phyloP scores from a whole-genome alignment of 1,140 invertebrate genomes.

The Philotrypesis tridentata region DNA sequence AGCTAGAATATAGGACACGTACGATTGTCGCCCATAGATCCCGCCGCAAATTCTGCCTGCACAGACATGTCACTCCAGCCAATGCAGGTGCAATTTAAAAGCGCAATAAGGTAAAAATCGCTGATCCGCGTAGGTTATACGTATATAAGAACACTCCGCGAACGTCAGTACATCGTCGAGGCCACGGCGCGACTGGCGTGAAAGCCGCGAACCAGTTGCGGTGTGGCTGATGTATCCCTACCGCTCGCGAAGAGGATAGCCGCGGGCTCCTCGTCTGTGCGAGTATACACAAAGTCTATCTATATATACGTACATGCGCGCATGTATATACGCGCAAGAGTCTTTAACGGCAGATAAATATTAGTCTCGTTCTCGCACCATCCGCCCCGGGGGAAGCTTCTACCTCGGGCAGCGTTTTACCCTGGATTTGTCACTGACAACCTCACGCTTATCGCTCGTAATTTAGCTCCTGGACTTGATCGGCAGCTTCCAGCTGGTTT shows the following conservation, averaged over 20 bases:
- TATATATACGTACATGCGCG: not conserved
- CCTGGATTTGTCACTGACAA: slow-evolving; percentile 14
- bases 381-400: no score
- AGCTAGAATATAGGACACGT: slow-evolving; percentile 4
- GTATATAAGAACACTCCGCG: not conserved
- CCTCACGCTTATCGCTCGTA: not conserved
- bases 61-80: slow-evolving; percentile 9
- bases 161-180: slow-evolving; percentile 6
- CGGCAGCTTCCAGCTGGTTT: not conserved
- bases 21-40: slow-evolving; percentile 13
- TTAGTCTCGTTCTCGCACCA: slow-evolving; percentile 12
- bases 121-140: not conserved
- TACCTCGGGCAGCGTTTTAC: not conserved
- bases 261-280: not conserved
- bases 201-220: slow-evolving; percentile 25
- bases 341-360: slow-evolving; percentile 24
- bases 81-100: no score
- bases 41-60: not conserved
- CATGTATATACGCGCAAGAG: not conserved
- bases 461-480: not conserved
- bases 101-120: no score
- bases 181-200: slow-evolving; percentile 30
- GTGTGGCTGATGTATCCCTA: not conserved
- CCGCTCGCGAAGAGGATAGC: slow-evolving; percentile 16
- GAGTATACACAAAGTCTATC: no score